Evolutionary conservation across 2,113 vertebrate genomes (phyloP).

Genomic region (Lichenostomus cassidix): DNA sequence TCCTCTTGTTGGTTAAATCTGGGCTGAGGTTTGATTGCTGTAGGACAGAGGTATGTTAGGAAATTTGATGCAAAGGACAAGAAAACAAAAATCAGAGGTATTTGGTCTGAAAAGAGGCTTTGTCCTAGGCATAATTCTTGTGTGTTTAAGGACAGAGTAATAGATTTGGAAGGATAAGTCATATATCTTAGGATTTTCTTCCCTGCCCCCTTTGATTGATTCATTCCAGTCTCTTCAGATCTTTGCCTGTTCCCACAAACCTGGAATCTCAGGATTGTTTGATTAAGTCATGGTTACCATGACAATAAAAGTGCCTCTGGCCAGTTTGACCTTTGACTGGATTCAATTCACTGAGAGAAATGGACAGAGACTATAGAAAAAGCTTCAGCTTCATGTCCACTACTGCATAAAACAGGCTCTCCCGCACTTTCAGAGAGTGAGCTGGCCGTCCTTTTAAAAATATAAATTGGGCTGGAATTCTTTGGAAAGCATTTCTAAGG

Average conservation of each 20-base stretch:
- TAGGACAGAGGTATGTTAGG: conserved; percentile 45
- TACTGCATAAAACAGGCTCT: conserved; percentile 6
- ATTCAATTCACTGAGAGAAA: conserved; percentile 82
- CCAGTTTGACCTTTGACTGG: conserved; percentile 87
- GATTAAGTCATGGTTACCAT: conserved; percentile 85
- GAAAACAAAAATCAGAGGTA: conserved; percentile 71
- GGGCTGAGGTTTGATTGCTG: conserved; percentile 3
- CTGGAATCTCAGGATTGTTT: conserved; percentile 88
- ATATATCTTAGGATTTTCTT: conserved; percentile 74
- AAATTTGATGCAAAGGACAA: conserved; percentile 57
- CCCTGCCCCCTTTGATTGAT: conserved; percentile 69
- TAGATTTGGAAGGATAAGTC: conserved; percentile 74
- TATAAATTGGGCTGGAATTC: conserved; percentile 1
- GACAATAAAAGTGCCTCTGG: conserved; percentile 84
- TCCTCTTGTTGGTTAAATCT: background rate
- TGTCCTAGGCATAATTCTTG: conserved; percentile 60
- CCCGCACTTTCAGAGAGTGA: background rate
- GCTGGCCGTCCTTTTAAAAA: background rate
- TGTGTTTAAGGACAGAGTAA: conserved; percentile 73
- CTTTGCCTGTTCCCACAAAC: conserved; percentile 73
- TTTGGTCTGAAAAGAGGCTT: conserved; percentile 65
- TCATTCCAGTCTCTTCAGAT: conserved; percentile 74
- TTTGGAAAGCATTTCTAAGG: background rate
- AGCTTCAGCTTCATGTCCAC: conserved; percentile 30
- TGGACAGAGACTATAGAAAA: conserved; percentile 72